Evolutionary conservation across 2,113 vertebrate genomes (phyloP).

Genomic region (Panthera uncia): DNA sequence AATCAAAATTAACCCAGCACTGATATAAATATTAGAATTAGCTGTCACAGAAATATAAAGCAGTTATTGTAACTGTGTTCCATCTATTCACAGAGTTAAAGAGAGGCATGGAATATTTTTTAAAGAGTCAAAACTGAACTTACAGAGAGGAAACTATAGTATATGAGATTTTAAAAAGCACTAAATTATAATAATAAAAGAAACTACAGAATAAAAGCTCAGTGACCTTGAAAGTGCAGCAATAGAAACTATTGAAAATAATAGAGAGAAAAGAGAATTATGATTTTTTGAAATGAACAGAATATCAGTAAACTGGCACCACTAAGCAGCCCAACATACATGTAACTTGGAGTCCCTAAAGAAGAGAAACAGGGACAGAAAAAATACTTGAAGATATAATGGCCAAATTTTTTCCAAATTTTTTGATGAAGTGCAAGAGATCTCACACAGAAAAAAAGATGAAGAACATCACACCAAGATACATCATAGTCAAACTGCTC

Average conservation of each 20-base stretch:
- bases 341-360: not conserved
- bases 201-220: not conserved
- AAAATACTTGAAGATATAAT: slow-evolving; percentile 1
- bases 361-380: not conserved
- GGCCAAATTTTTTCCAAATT: not conserved
- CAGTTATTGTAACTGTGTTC: not conserved
- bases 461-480: not conserved
- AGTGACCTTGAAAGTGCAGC: not conserved
- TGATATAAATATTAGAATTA: not conserved
- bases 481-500: not conserved
- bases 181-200: not conserved
- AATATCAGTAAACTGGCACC: not conserved
- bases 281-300: not conserved
- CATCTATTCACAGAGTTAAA: not conserved
- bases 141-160: not conserved
- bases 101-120: not conserved
- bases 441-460: not conserved
- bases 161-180: not conserved
- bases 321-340: not conserved
- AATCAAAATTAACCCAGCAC: not conserved
- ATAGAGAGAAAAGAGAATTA: not conserved
- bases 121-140: not conserved
- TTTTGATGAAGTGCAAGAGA: not conserved
- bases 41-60: not conserved
- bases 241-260: not conserved